Evolutionary conservation across 2,113 vertebrate genomes (phyloP).

Genomic region (Pterocles burchelli): DNA sequence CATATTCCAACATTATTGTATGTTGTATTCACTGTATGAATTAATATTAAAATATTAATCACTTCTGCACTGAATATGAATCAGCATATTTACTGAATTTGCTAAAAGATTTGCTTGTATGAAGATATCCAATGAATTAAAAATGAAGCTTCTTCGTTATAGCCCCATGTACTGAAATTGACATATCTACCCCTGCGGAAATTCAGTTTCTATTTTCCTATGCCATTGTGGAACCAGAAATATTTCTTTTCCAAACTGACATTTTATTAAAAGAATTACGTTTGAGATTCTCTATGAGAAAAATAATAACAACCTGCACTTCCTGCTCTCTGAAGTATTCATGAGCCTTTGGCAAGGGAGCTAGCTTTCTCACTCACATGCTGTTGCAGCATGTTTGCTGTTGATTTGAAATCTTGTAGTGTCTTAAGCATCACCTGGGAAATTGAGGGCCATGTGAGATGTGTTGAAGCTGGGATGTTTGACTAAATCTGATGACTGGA

Average conservation of each 20-base stretch:
- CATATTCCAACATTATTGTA: neutral
- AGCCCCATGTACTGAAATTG: neutral
- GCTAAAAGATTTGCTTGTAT: constrained; percentile 18
- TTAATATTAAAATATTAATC: constrained; percentile 49
- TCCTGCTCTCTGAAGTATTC: constrained; percentile 31
- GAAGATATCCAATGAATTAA: neutral
- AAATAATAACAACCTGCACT: neutral
- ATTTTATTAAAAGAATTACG: neutral
- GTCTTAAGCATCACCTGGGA: constrained; percentile 52
- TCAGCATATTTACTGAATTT: neutral
- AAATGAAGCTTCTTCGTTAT: constrained; percentile 3
- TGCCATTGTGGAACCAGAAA: neutral
- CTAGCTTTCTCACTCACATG: constrained; percentile 25
- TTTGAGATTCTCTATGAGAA: neutral
- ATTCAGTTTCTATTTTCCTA: neutral
- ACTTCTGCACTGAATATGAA: constrained; percentile 6
- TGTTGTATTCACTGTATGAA: neutral
- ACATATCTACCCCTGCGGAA: neutral
- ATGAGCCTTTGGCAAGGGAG: constrained; percentile 10
- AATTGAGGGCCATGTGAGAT: constrained; percentile 39
- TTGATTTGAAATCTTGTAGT: constrained; percentile 34
- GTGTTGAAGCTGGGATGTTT: neutral
- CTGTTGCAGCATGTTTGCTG: neutral
- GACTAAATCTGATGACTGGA: constrained; percentile 36
- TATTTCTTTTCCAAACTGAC: neutral